phyloP scores from a whole-genome alignment of 1,140 invertebrate genomes.

The Papilio dardanus region DNA sequence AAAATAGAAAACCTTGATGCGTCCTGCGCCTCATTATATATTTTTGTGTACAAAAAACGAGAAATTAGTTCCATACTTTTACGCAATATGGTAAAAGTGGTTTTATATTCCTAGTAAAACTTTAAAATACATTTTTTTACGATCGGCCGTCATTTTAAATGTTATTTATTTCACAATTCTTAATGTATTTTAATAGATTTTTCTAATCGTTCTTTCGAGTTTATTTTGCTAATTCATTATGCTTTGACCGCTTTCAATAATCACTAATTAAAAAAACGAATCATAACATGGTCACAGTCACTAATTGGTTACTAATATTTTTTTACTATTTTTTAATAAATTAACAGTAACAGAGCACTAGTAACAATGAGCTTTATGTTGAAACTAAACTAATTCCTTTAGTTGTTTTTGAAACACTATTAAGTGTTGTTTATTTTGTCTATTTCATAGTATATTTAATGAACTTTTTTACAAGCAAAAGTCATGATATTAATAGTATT shows the following conservation, averaged over 20 bases:
- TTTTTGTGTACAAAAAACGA: no score
- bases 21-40: no score
- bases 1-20: no score
- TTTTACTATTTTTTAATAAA: not conserved
- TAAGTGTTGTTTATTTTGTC: constrained; percentile 3
- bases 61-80: no score
- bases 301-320: not conserved
- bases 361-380: constrained; percentile 7
- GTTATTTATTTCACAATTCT: not conserved
- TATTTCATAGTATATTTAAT: not conserved
- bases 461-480: not conserved
- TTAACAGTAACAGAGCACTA: not conserved
- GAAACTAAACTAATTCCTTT: not conserved
- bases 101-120: no score
- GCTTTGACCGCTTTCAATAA: constrained; percentile 20
- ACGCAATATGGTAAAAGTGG: no score
- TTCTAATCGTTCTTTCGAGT: not conserved
- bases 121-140: not conserved
- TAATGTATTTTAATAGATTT: not conserved
- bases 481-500: not conserved
- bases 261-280: constrained; percentile 5
- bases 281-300: not conserved
- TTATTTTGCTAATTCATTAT: constrained; percentile 7
- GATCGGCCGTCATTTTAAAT: not conserved
- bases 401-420: not conserved